These are phyloP conservation scores for Natator depressus DNA, from an alignment of 2,113 vertebrate species.

Conservation along the genomic window DNA sequence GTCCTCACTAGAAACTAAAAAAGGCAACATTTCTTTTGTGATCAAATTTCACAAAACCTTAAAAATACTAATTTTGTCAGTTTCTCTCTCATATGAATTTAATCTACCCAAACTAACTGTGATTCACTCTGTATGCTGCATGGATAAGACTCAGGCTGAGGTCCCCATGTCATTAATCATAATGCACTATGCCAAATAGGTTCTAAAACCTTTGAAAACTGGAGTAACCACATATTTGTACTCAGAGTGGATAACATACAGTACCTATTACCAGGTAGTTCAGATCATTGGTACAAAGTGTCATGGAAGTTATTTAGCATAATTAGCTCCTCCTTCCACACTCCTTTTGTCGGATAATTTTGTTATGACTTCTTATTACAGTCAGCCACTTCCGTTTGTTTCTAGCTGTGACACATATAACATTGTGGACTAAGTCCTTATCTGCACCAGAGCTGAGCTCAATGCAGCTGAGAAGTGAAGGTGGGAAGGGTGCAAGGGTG, in stretches of 20 bases:
- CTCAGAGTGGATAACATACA: neutral
- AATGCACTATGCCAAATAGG: neutral
- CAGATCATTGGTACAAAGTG: neutral
- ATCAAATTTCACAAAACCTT: neutral
- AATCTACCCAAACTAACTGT: neutral
- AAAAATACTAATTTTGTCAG: neutral
- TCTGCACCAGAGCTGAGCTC: neutral
- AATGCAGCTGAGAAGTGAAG: neutral
- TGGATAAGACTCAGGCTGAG: neutral
- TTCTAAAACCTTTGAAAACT: neutral
- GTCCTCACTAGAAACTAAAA: neutral
- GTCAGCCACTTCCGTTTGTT: neutral
- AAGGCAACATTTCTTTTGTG: neutral
- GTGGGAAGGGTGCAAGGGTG: neutral
- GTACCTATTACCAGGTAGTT: neutral
- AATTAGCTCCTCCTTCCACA: neutral
- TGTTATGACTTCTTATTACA: neutral
- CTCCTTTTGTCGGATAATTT: neutral
- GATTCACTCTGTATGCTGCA: neutral
- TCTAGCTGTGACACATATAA: neutral
- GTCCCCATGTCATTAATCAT: neutral
- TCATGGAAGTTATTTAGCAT: fast-evolving
- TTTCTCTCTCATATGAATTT: neutral
- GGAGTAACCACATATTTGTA: neutral
- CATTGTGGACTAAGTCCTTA: neutral